A percentile compares a stretch with the other conserved stretches of the same genome.
Evolutionary conservation across 2,797 vertebrate genomes (phyloP).

Genomic region (Danio tinwini): DNA sequence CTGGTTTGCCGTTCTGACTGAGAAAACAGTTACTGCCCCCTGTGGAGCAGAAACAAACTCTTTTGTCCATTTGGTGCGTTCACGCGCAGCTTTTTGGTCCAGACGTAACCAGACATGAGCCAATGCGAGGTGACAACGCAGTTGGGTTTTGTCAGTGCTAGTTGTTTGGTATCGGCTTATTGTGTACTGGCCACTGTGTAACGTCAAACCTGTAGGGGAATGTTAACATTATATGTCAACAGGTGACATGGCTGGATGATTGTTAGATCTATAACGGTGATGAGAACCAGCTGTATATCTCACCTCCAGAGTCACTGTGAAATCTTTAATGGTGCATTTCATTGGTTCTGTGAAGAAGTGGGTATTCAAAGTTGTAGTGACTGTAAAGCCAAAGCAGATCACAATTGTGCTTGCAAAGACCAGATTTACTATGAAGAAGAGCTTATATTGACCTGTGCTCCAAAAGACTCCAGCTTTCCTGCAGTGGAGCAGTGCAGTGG

Average conservation of each 20-base stretch:
- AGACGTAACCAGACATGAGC: no score
- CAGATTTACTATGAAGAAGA: slow-evolving; percentile 78
- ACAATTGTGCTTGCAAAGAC: slow-evolving; percentile 71
- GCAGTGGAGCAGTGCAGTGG: not conserved
- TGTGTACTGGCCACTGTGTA: slow-evolving; percentile 22
- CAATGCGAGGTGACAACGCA: no score
- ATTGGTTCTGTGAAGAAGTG: slow-evolving; percentile 71
- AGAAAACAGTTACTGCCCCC: no score
- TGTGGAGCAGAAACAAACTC: no score
- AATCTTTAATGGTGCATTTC: slow-evolving; percentile 69
- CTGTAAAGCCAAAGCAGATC: slow-evolving; percentile 72
- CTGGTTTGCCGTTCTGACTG: no score
- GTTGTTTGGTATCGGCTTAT: no score
- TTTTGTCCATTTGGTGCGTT: no score
- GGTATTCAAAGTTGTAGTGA: slow-evolving; percentile 69
- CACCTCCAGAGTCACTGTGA: slow-evolving; percentile 74
- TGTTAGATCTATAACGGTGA: not conserved
- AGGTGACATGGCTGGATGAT: not conserved
- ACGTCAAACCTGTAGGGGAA: slow-evolving; percentile 49
- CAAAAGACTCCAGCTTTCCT: slow-evolving; percentile 67
- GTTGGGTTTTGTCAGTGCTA: no score
- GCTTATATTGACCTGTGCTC: slow-evolving; percentile 77
- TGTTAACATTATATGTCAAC: not conserved
- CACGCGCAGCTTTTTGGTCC: no score
- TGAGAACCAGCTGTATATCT: slow-evolving; percentile 34